Percentiles rank a stretch among this genome's conserved stretches.
phyloP scores from a whole-genome alignment of 2,888 invertebrate genomes.

The Anoplius nigerrimus region DNA sequence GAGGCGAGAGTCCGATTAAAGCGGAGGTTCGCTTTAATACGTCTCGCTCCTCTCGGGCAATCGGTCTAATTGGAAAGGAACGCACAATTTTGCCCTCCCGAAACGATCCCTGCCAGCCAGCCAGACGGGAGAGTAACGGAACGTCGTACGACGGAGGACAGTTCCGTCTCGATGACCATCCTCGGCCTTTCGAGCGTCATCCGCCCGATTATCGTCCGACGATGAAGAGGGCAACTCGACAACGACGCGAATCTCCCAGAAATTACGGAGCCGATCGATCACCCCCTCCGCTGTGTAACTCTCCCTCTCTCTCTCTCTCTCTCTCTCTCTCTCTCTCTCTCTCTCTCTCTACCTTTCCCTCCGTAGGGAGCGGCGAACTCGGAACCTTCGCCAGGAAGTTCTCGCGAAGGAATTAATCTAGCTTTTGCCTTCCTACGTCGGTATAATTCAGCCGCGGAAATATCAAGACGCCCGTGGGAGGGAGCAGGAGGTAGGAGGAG shows the following conservation, averaged over 20 bases:
- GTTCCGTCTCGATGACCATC: no score
- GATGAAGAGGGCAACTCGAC: no score
- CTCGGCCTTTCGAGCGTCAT: no score
- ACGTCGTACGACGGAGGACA: background rate
- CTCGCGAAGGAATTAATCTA: slow-evolving; percentile 46
- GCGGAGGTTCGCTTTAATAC: slow-evolving; percentile 45
- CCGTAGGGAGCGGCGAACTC: no score
- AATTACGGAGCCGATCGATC: no score
- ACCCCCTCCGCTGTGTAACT: background rate
- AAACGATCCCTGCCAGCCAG: background rate
- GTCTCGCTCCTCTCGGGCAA: slow-evolving; percentile 34
- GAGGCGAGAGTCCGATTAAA: slow-evolving; percentile 19
- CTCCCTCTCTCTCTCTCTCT: slow-evolving; percentile 2
- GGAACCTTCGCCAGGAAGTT: no score
- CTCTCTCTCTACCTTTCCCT: no score
- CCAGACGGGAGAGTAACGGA: background rate
- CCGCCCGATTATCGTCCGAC: no score
- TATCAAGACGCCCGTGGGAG: background rate
- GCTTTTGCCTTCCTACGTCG: slow-evolving; percentile 31
- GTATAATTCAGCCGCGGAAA: no score
- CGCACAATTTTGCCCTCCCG: slow-evolving; percentile 41
- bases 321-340: slow-evolving; percentile 9
- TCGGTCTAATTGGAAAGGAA: slow-evolving; percentile 54
- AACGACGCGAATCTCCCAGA: no score
- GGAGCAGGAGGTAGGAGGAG: slow-evolving; percentile 22